Evolutionary conservation across 2,797 vertebrate genomes (phyloP), one percentile per base, ranked within the genome.

Genomic region (Meriones psammophilus): DNA sequence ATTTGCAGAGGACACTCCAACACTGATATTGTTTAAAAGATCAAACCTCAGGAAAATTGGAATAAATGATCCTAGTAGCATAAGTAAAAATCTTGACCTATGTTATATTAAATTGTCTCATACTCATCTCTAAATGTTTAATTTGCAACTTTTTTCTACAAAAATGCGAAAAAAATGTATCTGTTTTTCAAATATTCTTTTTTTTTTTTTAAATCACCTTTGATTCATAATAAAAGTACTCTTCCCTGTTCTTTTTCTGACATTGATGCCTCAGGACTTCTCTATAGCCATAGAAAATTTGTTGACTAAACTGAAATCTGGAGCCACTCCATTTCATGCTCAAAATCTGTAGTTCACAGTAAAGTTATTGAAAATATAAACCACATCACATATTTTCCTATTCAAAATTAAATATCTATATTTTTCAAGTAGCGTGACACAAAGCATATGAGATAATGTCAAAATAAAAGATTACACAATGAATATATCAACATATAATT

Each of bases 281-380:
- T 60, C 54, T 8, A 83, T 91, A 97, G 79, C 95, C 92, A 80
- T 80, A 71, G 93, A 94, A 46, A 94, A 42, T 93, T 92, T 97
- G 88, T 97, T 97, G 91, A 85, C 81, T 96, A 87, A 97, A 90
- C 97, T 98, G 85, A 98, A 95, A 94, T 96, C 89, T 98, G 93
- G 89, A 86, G 20, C 50, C 20, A 98, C 81, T 96, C 95, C 96
- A 94, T 85, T 96, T 98, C 90, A 97, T 71, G 96, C 78, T 91
- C 92, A 78, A 0, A 66, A 96, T 91, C 91, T 98, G 95, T 96
- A 89, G 89, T 97, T 98, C 97, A 94, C 96, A 96, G 96, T 95
- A 95, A 97, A 96, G 85, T 96, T 98, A 96, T 97, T 98, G 97
- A 98, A 98, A 98, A 80, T 94, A 97, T 96, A 96, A 98, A 97